These are phyloP conservation scores for Spatula versicolor DNA, from an alignment of 2,797 vertebrate genomes.

Conservation along the genomic window DNA sequence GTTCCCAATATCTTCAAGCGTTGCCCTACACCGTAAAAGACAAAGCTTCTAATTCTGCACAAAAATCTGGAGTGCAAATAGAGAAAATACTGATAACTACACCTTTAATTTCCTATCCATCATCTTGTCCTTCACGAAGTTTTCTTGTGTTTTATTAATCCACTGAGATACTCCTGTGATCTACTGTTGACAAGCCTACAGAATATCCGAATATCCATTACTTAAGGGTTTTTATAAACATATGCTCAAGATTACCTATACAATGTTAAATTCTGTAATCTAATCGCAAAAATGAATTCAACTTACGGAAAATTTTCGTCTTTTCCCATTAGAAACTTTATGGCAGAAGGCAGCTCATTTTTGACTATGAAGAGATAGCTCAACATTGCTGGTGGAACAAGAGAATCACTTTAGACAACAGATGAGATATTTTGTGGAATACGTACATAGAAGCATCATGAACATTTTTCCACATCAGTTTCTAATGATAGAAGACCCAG, in stretches of 20 bases:
- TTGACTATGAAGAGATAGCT: slow-evolving; percentile 86
- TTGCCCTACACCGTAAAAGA: neutral
- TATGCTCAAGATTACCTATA: neutral
- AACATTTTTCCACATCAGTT: neutral
- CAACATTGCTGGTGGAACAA: slow-evolving; percentile 80
- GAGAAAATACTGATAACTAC: neutral
- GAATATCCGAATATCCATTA: neutral
- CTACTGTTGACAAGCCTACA: neutral
- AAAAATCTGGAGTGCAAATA: neutral
- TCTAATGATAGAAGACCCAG: neutral
- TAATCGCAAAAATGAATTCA: neutral
- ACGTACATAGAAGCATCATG: neutral
- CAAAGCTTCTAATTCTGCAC: neutral
- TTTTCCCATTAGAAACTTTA: slow-evolving; percentile 80
- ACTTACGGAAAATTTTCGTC: slow-evolving; percentile 79
- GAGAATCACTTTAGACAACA: slow-evolving; percentile 56
- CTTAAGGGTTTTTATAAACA: neutral
- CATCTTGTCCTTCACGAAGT: neutral
- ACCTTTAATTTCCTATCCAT: neutral
- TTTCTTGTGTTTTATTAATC: neutral
- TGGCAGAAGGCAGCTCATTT: slow-evolving; percentile 82
- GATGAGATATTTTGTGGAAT: neutral
- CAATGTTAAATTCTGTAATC: neutral
- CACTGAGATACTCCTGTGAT: neutral
- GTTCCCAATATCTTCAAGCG: neutral